Conservation (phyloP, 2,888 invertebrate genomes). For the Perizoma affinitatum region DNA sequence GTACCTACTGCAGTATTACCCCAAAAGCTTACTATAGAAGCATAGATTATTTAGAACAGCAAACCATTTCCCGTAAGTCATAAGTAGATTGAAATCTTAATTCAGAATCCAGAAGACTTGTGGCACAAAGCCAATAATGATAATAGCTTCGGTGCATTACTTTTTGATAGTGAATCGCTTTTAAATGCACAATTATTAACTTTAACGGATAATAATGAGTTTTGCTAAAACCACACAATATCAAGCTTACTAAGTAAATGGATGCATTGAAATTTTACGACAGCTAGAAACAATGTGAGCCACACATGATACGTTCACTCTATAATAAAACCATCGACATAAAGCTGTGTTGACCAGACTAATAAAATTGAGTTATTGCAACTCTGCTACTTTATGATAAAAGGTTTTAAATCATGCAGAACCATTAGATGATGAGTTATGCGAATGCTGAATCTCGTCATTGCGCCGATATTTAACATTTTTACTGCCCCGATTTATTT, state of each 20-base stretch:
- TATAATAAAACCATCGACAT: slow-evolving; percentile 74
- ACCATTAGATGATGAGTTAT: slow-evolving; percentile 84
- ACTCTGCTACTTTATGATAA: slow-evolving; percentile 81
- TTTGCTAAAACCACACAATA: slow-evolving; percentile 64
- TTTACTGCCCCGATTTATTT: slow-evolving; percentile 78
- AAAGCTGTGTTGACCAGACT: slow-evolving; percentile 77
- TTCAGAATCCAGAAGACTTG: slow-evolving; percentile 54
- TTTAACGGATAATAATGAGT: slow-evolving; percentile 59
- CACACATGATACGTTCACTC: slow-evolving; percentile 60
- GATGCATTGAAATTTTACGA: slow-evolving; percentile 66
- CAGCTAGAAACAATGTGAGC: slow-evolving; percentile 60
- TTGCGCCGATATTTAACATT: slow-evolving; percentile 77
- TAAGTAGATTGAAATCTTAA: slow-evolving; percentile 52
- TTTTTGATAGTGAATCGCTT: slow-evolving; percentile 72
- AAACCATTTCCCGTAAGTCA: slow-evolving; percentile 36
- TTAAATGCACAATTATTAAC: slow-evolving; percentile 71
- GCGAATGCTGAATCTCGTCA: slow-evolving; percentile 77
- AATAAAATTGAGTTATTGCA: slow-evolving; percentile 82
- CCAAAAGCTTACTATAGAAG: slow-evolving; percentile 45
- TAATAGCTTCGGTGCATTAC: slow-evolving; percentile 61
- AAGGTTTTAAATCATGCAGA: slow-evolving; percentile 82
- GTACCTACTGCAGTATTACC: slow-evolving; percentile 35
- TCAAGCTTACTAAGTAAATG: slow-evolving; percentile 50
- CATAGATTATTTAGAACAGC: slow-evolving; percentile 42
- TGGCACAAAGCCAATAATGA: slow-evolving; percentile 72